Evolutionary conservation across 2,797 vertebrate species (phyloP).

Genomic region (Crossoptilon crossoptilon): DNA sequence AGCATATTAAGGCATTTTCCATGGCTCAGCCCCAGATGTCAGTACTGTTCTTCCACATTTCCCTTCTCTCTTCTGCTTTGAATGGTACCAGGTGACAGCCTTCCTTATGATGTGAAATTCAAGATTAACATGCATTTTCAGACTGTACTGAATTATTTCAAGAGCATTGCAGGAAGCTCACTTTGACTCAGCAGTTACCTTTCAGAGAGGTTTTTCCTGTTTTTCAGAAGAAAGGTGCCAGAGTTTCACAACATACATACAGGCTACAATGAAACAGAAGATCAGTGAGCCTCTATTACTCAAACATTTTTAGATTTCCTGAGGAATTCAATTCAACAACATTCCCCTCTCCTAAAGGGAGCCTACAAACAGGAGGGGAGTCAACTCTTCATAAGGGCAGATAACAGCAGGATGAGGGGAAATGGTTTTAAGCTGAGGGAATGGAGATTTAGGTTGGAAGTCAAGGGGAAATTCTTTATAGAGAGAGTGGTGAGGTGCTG

Average conservation of each 20-base stretch:
- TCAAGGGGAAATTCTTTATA: no score
- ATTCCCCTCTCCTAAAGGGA: no score
- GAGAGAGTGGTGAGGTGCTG: no score
- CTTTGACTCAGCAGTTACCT: background rate
- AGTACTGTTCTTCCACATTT: background rate
- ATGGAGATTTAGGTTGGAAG: no score
- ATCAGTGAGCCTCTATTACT: background rate
- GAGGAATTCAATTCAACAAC: background rate
- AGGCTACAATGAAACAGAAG: background rate
- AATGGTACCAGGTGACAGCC: background rate
- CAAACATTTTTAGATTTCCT: background rate
- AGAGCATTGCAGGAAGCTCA: background rate
- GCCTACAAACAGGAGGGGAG: no score
- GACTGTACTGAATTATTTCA: background rate
- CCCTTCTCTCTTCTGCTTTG: background rate
- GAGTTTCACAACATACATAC: background rate
- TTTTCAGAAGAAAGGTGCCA: background rate
- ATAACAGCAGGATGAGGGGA: no score
- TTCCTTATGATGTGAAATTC: background rate
- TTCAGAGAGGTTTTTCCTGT: background rate
- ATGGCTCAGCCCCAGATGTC: background rate
- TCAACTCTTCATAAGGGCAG: no score
- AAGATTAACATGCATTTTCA: background rate
- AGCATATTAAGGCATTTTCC: background rate
- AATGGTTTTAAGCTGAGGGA: no score